Evolutionary conservation across 2,797 vertebrate species (phyloP).

Genomic region (Anisognathus igniventris): DNA sequence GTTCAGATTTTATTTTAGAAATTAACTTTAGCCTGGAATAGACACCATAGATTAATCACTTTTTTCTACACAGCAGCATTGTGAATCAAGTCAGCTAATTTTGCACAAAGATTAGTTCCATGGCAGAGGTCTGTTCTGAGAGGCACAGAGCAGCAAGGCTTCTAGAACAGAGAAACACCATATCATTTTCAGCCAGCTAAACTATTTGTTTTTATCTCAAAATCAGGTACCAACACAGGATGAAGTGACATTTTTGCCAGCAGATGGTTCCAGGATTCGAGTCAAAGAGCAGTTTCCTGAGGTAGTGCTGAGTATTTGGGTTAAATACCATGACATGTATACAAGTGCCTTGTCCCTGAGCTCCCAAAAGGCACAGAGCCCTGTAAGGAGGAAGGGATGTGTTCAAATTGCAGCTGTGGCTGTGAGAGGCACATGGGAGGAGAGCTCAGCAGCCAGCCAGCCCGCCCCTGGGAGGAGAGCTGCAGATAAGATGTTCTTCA

Average conservation of each 20-base stretch:
- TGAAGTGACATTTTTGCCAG: neutral
- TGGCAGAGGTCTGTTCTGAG: neutral
- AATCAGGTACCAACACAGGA: neutral
- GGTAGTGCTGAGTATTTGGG: fast-evolving
- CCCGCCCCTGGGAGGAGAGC: neutral
- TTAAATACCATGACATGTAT: fast-evolving
- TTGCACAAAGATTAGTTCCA: neutral
- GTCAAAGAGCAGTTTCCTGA: neutral
- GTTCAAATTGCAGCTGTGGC: neutral
- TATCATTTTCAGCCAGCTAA: neutral
- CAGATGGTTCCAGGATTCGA: neutral
- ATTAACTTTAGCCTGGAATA: neutral
- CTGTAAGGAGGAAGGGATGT: neutral
- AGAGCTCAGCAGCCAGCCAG: neutral
- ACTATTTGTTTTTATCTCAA: neutral
- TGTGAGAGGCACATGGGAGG: neutral
- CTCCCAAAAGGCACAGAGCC: neutral
- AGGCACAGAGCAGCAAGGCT: neutral
- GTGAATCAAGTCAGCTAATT: neutral
- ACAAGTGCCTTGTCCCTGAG: neutral
- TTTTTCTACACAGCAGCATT: neutral
- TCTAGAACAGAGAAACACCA: neutral
- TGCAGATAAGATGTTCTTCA: neutral
- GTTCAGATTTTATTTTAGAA: neutral
- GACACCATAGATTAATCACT: neutral